Percentiles rank a stretch among this genome's conserved stretches.
phyloP scores from a whole-genome alignment of 2,888 invertebrate genomes.

The Drosophila acutilabella region DNA sequence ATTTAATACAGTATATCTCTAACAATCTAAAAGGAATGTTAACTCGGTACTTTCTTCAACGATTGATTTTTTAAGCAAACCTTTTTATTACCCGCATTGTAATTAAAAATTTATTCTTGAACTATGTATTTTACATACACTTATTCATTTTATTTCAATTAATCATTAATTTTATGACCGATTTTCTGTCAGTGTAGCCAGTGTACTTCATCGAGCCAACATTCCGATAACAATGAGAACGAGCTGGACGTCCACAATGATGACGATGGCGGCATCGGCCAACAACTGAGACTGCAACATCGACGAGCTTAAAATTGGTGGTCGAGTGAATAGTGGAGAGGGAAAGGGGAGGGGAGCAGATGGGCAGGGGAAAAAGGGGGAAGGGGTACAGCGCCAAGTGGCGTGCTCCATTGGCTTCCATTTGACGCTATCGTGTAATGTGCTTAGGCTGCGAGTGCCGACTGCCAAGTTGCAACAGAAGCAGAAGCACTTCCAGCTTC shows the following conservation, averaged over 20 bases:
- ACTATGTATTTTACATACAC: too few relatives aligned
- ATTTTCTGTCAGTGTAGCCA: not conserved
- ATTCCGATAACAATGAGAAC: constrained; percentile 75
- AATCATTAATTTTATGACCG: too few relatives aligned
- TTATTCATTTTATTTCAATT: too few relatives aligned
- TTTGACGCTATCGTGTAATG: constrained; percentile 80
- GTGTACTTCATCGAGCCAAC: constrained; percentile 44
- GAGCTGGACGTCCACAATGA: constrained; percentile 55
- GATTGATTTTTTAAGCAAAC: too few relatives aligned
- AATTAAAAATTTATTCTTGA: too few relatives aligned
- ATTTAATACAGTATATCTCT: too few relatives aligned
- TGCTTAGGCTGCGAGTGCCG: constrained; percentile 67
- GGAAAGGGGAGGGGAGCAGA: not conserved
- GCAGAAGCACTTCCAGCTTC: constrained; percentile 48
- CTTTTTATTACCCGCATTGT: too few relatives aligned
- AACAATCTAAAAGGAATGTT: too few relatives aligned
- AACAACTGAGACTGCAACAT: constrained; percentile 26
- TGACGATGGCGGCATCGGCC: constrained; percentile 48
- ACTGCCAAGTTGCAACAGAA: constrained; percentile 33
- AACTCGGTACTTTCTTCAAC: too few relatives aligned
- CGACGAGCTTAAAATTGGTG: not conserved
- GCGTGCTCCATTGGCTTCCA: constrained; percentile 69
- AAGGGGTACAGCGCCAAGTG: constrained; percentile 40
- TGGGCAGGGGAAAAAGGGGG: not conserved
- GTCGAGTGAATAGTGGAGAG: not conserved